Conservation (phyloP, 1,140 invertebrate genomes). For the Lucilia cuprina region DNA sequence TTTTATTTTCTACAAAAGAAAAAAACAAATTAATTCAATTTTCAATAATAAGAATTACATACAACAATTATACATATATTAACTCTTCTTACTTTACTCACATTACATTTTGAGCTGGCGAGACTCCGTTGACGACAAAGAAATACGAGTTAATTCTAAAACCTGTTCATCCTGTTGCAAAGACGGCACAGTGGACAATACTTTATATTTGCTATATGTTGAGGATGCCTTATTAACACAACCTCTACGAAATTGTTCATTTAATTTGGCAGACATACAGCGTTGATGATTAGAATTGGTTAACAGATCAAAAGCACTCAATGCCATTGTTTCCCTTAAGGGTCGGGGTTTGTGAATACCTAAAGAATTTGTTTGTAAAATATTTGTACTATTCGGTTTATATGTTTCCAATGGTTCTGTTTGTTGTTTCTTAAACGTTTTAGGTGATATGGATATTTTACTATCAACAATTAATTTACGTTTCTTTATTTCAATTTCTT, state of each 20-base stretch:
- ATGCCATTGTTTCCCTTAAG: not conserved
- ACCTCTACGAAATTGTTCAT: conserved; percentile 35
- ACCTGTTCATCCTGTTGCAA: conserved; percentile 7
- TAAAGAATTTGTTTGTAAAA: not conserved
- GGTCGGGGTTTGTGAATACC: not conserved
- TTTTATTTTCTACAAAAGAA: too few species aligned
- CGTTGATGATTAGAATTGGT: conserved; percentile 37
- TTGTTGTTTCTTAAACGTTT: conserved; percentile 35
- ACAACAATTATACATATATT: too few species aligned
- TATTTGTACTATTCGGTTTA: not conserved
- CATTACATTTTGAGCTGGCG: not conserved
- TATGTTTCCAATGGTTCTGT: not conserved
- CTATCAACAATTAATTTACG: conserved; percentile 34
- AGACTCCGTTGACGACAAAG: not conserved
- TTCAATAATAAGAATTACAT: too few species aligned
- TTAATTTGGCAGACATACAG: conserved; percentile 14
- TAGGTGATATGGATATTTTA: conserved; percentile 27
- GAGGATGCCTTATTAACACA: conserved; percentile 39
- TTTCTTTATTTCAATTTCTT: conserved; percentile 10
- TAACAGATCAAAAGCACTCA: conserved; percentile 50
- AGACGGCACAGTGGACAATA: conserved; percentile 37
- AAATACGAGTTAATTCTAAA: not conserved
- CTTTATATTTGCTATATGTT: conserved; percentile 38
- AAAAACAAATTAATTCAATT: too few species aligned
- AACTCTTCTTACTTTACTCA: too few species aligned